Evolutionary conservation across 2,888 invertebrate species (phyloP), one percentile per base, ranked within the genome.

Genomic region (Ypsolopha sequella): DNA sequence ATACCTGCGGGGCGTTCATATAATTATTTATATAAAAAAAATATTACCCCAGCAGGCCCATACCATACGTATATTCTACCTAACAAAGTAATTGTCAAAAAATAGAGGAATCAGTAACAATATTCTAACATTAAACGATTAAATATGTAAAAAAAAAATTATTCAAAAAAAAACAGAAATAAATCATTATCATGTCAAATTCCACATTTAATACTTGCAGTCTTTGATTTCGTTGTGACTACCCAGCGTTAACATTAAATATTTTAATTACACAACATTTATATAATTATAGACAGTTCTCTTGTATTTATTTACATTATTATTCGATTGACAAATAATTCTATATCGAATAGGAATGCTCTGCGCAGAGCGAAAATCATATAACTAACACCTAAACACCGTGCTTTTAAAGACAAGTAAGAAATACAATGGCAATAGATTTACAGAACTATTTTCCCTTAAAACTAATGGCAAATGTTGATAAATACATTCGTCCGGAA

Each of bases 151-250:
- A 24, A 72, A 73, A 76, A 78, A n/a, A n/a, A n/a, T n/a, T 69
- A 74, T 70, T 62, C 66, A 61, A 63, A 65, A 60, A 64, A 65
- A 68, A 62, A 58, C 59, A 63, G 66, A 56, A 57, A 59, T 48
- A 59, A 55, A 62, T 62, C 61, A 62, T 63, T 66, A 73, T 76
- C 72, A 74, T 69, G 70, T 81, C 76, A 76, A 74, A 66, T 66
- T 66, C 64, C 65, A 72, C 66, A 33, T 61, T 58, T 65, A 78
- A 77, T 70, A 80, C 79, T 72, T 64, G 84, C 85, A 85, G 85
- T 86, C 85, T 86, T 85, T 80, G 76, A 77, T 78, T 82, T 80
- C 82, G 77, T 85, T 85, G 86, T 84, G 85, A 86, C 85, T 82
- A 86, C 79, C n/a, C 73, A 81, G 80, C 76, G 73, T 79, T 67